phyloP scores from a whole-genome alignment of 2,888 invertebrate species.

The Drosophila kanekoi region DNA sequence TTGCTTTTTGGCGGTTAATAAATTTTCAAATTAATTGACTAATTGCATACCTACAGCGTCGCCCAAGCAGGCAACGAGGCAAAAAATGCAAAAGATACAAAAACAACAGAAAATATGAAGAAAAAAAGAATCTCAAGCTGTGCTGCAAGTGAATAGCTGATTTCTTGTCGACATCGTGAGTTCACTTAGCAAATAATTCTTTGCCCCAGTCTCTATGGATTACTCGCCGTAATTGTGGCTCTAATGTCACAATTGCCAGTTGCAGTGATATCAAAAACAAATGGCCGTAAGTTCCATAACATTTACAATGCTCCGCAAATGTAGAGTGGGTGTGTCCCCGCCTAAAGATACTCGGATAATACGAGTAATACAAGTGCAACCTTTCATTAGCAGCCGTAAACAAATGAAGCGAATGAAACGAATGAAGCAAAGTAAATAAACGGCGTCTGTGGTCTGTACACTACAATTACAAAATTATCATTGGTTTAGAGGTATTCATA shows the following conservation, averaged over 20 bases:
- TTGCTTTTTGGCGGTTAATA: constrained; percentile 82
- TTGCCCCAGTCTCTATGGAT: constrained; percentile 18
- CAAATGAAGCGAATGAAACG: constrained; percentile 36
- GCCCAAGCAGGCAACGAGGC: constrained; percentile 5
- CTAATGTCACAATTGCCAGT: constrained; percentile 56
- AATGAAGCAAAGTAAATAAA: constrained; percentile 42
- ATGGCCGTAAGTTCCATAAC: constrained; percentile 34
- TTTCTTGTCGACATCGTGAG: constrained; percentile 32
- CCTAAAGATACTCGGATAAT: constrained; percentile 24
- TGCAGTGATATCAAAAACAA: constrained; percentile 42
- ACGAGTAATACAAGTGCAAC: constrained; percentile 35
- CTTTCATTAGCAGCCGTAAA: constrained; percentile 49
- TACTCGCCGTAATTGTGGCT: constrained; percentile 27
- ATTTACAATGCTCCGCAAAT: constrained; percentile 23
- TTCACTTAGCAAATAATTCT: constrained; percentile 9
- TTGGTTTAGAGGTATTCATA: constrained; percentile 44
- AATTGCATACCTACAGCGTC: constrained; percentile 81
- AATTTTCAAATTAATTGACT: constrained; percentile 83
- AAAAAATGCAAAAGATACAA: constrained; percentile 4
- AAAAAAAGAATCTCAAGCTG: constrained; percentile 20
- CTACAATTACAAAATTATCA: constrained; percentile 56
- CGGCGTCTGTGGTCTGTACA: constrained; percentile 17
- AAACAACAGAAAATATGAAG: constrained; percentile 2
- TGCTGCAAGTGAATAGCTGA: constrained; percentile 34
- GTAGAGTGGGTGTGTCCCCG: constrained; percentile 41